These are phyloP conservation scores for Cheirogaleus medius DNA, from an alignment of 2,113 vertebrate species.

Conservation along the genomic window DNA sequence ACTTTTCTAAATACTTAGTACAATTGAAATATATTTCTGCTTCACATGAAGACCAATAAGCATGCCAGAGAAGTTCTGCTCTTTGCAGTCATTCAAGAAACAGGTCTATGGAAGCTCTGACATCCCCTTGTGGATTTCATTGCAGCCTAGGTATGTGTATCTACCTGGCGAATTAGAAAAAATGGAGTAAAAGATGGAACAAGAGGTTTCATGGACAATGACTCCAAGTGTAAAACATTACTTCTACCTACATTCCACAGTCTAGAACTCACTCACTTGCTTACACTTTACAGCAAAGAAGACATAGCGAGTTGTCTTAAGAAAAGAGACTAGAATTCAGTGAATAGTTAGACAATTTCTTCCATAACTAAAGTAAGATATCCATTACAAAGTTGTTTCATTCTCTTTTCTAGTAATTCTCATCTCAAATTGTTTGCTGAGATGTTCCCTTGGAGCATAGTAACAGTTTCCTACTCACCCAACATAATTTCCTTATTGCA, in stretches of 20 bases:
- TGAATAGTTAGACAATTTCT: background rate
- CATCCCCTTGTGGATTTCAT: background rate
- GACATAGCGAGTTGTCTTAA: background rate
- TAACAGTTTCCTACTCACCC: background rate
- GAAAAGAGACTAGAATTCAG: background rate
- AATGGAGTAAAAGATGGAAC: background rate
- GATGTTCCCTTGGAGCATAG: background rate
- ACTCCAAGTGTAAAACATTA: background rate
- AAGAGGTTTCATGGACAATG: background rate
- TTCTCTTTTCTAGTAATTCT: background rate
- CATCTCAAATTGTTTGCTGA: background rate
- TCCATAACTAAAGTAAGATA: background rate
- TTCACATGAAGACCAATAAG: background rate
- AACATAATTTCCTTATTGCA: background rate
- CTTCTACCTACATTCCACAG: background rate
- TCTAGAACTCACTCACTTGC: background rate
- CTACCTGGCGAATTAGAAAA: background rate
- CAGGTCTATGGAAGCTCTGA: background rate
- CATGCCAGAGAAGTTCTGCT: background rate
- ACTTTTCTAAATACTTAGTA: background rate
- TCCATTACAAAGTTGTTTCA: background rate
- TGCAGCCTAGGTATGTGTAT: background rate
- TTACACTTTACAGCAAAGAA: background rate
- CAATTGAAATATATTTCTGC: background rate
- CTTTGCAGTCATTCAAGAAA: background rate